phyloP scores from a whole-genome alignment of 2,888 invertebrate genomes.

The Boloria selene region DNA sequence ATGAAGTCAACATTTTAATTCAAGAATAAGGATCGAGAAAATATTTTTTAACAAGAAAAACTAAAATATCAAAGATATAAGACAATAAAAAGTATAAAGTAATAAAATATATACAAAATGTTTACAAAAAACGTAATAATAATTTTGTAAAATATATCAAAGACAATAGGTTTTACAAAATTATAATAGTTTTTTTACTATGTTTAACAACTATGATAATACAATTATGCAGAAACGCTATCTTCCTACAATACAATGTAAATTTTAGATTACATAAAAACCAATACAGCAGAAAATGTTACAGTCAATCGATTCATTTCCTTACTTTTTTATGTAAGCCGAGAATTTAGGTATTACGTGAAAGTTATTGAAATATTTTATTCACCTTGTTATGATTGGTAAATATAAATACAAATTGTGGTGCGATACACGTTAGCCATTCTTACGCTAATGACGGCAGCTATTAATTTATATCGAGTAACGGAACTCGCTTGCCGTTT shows the following conservation, averaged over 20 bases:
- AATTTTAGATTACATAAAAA: conserved; percentile 2
- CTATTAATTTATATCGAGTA: conserved; percentile 16
- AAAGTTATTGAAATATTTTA: conserved; percentile 15
- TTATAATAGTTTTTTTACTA: no score
- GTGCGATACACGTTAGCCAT: conserved; percentile 7
- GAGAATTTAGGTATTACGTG: neutral
- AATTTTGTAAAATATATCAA: no score
- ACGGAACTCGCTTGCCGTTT: conserved; percentile 6
- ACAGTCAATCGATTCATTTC: conserved; percentile 16
- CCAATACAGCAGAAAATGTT: conserved; percentile 13
- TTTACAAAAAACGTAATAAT: no score
- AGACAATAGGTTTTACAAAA: no score
- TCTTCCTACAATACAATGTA: conserved; percentile 1
- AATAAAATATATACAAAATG: no score
- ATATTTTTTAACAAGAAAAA: no score
- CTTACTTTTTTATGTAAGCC: conserved; percentile 16
- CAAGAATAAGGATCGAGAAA: no score
- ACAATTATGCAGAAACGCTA: neutral
- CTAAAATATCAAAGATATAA: no score
- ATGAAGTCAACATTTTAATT: no score
- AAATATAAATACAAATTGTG: conserved; percentile 11
- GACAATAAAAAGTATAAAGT: no score
- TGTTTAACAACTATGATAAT: no score
- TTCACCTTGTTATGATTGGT: neutral
- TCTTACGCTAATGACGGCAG: conserved; percentile 9